Percentiles rank a stretch among this genome's conserved stretches.
phyloP scores from a whole-genome alignment of 2,113 vertebrate genomes.

The Oxygymnocypris stewartii region DNA sequence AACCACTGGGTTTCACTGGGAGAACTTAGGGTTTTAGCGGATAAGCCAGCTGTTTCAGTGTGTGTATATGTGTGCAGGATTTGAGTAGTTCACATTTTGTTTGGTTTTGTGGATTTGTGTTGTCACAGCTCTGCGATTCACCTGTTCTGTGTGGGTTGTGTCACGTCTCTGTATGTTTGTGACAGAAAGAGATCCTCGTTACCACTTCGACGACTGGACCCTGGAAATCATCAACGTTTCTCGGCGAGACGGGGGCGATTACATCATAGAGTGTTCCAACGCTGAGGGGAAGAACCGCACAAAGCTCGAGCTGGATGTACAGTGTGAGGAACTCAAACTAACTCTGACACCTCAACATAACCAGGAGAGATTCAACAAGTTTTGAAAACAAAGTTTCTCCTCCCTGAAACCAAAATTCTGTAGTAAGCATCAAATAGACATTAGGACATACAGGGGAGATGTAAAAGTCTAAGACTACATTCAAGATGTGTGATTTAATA shows the following conservation, averaged over 20 bases:
- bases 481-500: not conserved
- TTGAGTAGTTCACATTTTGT: not conserved
- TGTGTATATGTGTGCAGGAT: not conserved
- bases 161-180: slow-evolving; percentile 48
- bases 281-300: slow-evolving; percentile 66
- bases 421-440: not conserved
- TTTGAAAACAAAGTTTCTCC: not conserved
- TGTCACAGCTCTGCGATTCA: not conserved
- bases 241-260: slow-evolving; percentile 70
- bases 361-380: not conserved
- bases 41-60: not conserved
- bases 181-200: slow-evolving; percentile 61
- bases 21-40: not conserved
- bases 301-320: slow-evolving; percentile 70
- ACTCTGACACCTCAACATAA: not conserved
- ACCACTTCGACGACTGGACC: slow-evolving; percentile 60
- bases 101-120: not conserved
- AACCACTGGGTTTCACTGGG: not conserved
- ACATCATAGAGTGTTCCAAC: slow-evolving; percentile 71
- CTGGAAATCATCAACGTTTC: slow-evolving; percentile 77
- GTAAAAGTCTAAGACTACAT: not conserved
- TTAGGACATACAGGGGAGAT: not conserved
- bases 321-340: slow-evolving; percentile 66
- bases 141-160: slow-evolving; percentile 21
- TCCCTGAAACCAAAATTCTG: not conserved